These are phyloP conservation scores for Yponomeuta malinellus DNA, from an alignment of 2,888 invertebrate species.

Conservation along the genomic window DNA sequence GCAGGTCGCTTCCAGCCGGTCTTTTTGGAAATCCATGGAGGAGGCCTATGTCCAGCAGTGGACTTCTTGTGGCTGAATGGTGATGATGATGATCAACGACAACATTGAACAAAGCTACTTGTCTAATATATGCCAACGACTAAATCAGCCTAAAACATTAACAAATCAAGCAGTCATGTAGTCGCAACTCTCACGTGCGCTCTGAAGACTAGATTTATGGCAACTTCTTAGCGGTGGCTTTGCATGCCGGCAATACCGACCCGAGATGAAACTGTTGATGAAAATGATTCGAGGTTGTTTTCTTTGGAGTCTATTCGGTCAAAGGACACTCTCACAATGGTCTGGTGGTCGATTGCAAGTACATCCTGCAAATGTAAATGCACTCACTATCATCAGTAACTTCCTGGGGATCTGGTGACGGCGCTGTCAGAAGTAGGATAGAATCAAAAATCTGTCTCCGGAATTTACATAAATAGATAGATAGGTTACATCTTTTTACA, in stretches of 20 bases:
- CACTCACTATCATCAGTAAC: neutral
- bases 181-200: neutral
- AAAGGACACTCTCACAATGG: too few relatives aligned
- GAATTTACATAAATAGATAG: too few relatives aligned
- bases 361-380: too few relatives aligned
- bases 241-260: conserved; percentile 17
- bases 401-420: neutral
- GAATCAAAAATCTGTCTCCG: neutral
- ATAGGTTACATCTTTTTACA: too few relatives aligned
- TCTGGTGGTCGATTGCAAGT: too few relatives aligned
- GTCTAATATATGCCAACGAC: neutral
- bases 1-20: too few relatives aligned
- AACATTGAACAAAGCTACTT: neutral
- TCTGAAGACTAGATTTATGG: conserved; percentile 5
- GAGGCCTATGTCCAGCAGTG: too few relatives aligned
- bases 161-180: neutral
- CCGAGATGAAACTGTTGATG: neutral
- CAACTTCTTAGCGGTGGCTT: neutral
- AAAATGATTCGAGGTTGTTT: neutral
- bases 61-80: too few relatives aligned
- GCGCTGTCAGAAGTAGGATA: neutral
- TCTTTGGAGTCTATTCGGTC: too few relatives aligned
- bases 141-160: neutral
- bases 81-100: too few relatives aligned
- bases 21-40: too few relatives aligned